Evolutionary conservation across 2,888 invertebrate species (phyloP).

Genomic region (Eupithecia abbreviata): DNA sequence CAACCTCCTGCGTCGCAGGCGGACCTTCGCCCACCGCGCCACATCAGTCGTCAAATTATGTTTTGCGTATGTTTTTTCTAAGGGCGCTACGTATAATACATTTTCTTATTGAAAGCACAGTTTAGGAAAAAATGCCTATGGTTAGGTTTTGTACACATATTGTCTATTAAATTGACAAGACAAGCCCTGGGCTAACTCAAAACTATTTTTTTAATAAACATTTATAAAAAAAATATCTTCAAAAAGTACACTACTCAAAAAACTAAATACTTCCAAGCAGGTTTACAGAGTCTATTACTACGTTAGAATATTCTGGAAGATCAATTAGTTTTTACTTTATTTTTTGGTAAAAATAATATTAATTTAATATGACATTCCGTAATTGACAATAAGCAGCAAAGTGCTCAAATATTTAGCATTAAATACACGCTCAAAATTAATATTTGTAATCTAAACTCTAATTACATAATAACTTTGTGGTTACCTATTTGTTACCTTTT

Average conservation of each 20-base stretch:
- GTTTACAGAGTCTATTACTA: background rate
- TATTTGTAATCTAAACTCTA: background rate
- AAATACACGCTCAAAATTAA: slow-evolving; percentile 6
- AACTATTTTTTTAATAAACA: slow-evolving; percentile 19
- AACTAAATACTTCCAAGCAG: slow-evolving; percentile 11
- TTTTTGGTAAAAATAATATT: background rate
- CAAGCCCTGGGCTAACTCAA: slow-evolving; percentile 22
- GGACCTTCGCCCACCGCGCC: too few species aligned
- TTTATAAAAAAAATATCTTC: slow-evolving; percentile 20
- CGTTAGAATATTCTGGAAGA: background rate
- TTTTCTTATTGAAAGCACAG: slow-evolving; percentile 33
- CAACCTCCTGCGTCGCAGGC: too few species aligned
- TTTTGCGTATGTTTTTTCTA: background rate
- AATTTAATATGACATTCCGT: slow-evolving; percentile 4
- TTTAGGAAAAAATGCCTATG: slow-evolving; percentile 34
- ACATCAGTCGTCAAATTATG: background rate
- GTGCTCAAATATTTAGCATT: background rate
- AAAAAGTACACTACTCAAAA: slow-evolving; percentile 24
- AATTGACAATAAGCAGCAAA: slow-evolving; percentile 27
- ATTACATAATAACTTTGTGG: background rate
- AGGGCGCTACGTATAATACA: background rate
- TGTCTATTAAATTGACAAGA: slow-evolving; percentile 77
- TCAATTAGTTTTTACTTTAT: background rate
- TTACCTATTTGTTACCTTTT: background rate
- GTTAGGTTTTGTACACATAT: slow-evolving; percentile 57